Base-by-base conservation (phyloP, 2,888 invertebrate species). In the Arge pagana region DNA sequence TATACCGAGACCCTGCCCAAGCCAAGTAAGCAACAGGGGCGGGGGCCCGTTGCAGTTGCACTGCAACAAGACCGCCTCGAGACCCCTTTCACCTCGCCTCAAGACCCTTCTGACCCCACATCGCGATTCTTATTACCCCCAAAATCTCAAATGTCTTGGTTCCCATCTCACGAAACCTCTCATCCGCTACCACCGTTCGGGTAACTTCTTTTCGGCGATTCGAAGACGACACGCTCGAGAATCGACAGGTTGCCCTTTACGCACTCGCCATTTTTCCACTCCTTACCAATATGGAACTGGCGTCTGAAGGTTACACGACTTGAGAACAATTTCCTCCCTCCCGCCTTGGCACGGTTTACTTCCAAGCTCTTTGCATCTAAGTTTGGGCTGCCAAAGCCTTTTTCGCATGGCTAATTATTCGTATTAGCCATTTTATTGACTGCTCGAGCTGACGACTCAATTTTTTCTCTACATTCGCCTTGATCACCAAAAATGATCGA, bases 1-100 rank as follows among this genome's bases (percentile, higher is more conserved):
- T 76, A 76, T 76, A 76, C 70, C 60, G 60, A 63, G 64, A 68
- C 67, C 69, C 69, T 68, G 71, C 72, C 74, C 45, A 45, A 35
- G 24, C 54, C 58, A 56, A 63, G 65, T 45, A 33, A 66, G 59
- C n/a, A n/a, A 58, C 53, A 55, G 58, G 58, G 69, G 74, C 72
- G 73, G 73, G 74, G 72, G 56, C 36, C 40, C 28, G 36, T 21
- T 52, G 42, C 45, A 52, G 42, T 64, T 65, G 62, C 64, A 63
- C 61, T 56, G 61, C 60, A 63, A 56, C 60, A 31, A 59, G 72
- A 68, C 70, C 72, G 60, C 60, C 61, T 58, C 60, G 35, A 61
- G 72, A 68, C 70, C 72, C 72, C 75, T 75, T 74, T 74, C 74
- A 72, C 72, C 65, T 58, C 54, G 52, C 52, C 58, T 57, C 60